Evolutionary conservation across 2,113 vertebrate species (phyloP), one percentile per base, ranked within the genome.

Genomic region (Sterna hirundo): DNA sequence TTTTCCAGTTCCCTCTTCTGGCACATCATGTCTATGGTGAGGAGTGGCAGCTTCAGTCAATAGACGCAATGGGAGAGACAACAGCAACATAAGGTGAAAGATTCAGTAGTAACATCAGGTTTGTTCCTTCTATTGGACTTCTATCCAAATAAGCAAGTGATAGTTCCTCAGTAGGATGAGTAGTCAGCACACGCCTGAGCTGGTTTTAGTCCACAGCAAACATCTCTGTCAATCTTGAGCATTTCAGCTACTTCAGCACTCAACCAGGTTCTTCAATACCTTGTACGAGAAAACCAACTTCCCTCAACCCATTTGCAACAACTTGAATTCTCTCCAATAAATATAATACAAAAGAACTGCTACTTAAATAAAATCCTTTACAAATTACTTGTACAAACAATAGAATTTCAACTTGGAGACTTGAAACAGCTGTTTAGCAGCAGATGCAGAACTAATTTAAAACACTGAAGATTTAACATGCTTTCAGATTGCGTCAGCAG

Each of bases 91-190:
- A 86, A 81, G 55, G 62, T 85, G 82, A 83, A 93, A 66, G 75
- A 92, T 74, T 90, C 62, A 83, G 62, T 92, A 83, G 64, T 83
- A 90, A 70, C 42, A 75, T 83, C n/a, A 68, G 49, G 64, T 81
- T 96, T 92, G 32, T 70, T 93, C 44, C 60, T 80, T 90, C 76
- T 78, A 2, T 75, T 75, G 62, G 68, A 71, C 83, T 95, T 85
- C 91, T 92, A 83, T 94, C 72, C 86, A 94, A 84, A 69, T 46
- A 74, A 92, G 51, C 60, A 88, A 93, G 71, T 80, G 42, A 76
- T 92, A 87, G 90, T 94, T 88, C 68, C 92, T 95, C 64, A 65
- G 68, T 68, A 89, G 88, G 65, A 78, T 1, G 14, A 92, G 71
- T 83, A 92, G 71, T 85, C 65, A 84, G 86, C 32, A 13, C 64